Conservation (phyloP, 2,113 vertebrate species). For the Tylochromis polylepis region DNA sequence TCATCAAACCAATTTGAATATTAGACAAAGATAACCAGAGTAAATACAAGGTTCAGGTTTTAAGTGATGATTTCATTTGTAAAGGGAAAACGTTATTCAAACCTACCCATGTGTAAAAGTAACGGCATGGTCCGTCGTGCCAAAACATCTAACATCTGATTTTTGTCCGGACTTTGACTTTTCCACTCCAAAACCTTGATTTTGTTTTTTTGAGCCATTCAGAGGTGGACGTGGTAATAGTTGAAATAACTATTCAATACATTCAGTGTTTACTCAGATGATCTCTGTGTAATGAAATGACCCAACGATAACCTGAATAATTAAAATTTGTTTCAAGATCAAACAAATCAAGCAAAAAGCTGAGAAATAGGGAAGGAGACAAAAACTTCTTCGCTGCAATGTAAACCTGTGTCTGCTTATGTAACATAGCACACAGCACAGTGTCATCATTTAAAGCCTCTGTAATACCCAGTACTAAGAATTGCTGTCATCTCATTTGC, state of each 20-base stretch:
- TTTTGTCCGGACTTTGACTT: too few species aligned
- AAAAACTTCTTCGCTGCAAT: neutral
- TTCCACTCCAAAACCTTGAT: too few species aligned
- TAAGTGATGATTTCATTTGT: neutral
- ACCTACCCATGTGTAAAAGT: too few species aligned
- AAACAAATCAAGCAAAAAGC: neutral
- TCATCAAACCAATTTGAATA: neutral
- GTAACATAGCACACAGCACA: neutral
- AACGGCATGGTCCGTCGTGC: too few species aligned
- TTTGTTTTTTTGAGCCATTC: too few species aligned
- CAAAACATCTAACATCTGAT: too few species aligned
- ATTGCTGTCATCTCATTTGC: neutral
- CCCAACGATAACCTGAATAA: neutral
- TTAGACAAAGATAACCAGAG: neutral
- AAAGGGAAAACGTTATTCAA: neutral
- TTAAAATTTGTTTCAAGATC: neutral
- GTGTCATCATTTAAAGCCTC: neutral
- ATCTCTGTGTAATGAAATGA: too few species aligned
- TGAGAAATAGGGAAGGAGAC: neutral
- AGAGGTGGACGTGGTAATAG: too few species aligned
- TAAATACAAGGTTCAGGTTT: neutral
- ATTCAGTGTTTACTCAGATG: too few species aligned
- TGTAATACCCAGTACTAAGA: neutral
- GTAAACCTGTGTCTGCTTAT: neutral
- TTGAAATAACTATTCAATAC: too few species aligned